These are phyloP conservation scores for Oreochromis mossambicus DNA, from an alignment of 2,797 vertebrate species.

Conservation along the genomic window DNA sequence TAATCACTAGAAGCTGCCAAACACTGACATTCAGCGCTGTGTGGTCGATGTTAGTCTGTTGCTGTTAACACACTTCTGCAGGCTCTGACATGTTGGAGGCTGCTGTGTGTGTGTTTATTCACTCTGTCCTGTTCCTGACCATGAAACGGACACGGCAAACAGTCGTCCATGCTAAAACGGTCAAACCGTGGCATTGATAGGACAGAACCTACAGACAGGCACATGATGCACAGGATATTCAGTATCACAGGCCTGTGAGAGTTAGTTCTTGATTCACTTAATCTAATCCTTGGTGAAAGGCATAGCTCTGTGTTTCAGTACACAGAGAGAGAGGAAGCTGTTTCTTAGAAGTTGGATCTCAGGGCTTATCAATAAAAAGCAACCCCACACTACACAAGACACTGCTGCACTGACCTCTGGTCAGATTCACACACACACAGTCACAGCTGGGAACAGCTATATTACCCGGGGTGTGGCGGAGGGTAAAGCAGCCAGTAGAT, in stretches of 20 bases:
- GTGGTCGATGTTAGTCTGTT: accelerated
- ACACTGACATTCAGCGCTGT: neutral
- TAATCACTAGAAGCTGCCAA: neutral
- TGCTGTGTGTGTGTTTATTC: neutral
- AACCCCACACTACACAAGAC: neutral
- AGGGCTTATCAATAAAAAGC: neutral
- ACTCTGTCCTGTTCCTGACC: neutral
- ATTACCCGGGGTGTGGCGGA: neutral
- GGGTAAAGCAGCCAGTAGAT: neutral
- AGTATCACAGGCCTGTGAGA: neutral
- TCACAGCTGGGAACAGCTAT: neutral
- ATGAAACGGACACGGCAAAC: neutral
- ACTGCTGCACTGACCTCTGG: neutral
- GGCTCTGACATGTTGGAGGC: neutral
- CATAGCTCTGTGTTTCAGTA: neutral
- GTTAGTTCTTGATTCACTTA: neutral
- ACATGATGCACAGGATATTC: accelerated
- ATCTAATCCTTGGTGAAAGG: neutral
- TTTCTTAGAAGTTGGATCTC: neutral
- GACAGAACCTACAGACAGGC: neutral
- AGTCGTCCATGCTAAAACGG: neutral
- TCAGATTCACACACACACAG: neutral
- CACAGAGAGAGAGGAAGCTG: neutral
- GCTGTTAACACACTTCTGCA: neutral
- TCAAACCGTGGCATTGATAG: neutral